Evolutionary conservation across 2,888 invertebrate species (phyloP).

Genomic region (Ctena decussata): DNA sequence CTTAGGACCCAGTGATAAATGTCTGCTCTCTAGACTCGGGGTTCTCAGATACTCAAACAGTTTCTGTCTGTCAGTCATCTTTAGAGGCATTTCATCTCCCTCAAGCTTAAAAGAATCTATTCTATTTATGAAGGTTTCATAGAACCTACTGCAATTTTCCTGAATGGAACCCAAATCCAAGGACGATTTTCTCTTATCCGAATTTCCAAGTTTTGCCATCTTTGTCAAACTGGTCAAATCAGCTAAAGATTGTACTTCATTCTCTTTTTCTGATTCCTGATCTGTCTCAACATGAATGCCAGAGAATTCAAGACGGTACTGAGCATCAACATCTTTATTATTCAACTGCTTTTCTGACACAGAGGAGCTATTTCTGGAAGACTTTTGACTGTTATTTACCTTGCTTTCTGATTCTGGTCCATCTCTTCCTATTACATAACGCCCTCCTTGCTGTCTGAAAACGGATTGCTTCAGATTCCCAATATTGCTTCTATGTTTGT

Average conservation of each 20-base stretch:
- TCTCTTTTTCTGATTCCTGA: conserved; percentile 39
- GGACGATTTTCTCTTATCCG: conserved; percentile 48
- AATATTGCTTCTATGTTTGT: background rate
- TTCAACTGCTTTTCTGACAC: background rate
- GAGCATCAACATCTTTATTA: conserved; percentile 39
- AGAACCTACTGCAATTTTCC: conserved; percentile 49
- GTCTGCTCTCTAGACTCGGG: conserved; percentile 68
- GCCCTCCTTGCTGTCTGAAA: background rate
- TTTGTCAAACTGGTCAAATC: background rate
- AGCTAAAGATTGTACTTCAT: background rate
- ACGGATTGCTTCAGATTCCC: background rate
- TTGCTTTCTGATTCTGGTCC: background rate
- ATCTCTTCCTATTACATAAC: background rate
- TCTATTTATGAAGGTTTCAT: conserved; percentile 19
- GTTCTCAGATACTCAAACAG: conserved; percentile 72
- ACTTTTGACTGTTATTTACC: background rate
- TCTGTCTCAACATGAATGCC: conserved; percentile 79
- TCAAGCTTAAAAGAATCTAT: background rate
- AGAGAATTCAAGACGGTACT: conserved; percentile 81
- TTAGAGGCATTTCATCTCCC: background rate
- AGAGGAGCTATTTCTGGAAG: background rate
- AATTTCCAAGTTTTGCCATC: conserved; percentile 16
- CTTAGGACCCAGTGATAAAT: conserved; percentile 66
- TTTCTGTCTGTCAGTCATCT: conserved; percentile 45
- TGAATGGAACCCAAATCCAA: conserved; percentile 56